A percentile compares a stretch with the other conserved stretches of the same genome.
Conservation (phyloP, 2,888 invertebrate genomes). For the Zele albiditarsus region DNA sequence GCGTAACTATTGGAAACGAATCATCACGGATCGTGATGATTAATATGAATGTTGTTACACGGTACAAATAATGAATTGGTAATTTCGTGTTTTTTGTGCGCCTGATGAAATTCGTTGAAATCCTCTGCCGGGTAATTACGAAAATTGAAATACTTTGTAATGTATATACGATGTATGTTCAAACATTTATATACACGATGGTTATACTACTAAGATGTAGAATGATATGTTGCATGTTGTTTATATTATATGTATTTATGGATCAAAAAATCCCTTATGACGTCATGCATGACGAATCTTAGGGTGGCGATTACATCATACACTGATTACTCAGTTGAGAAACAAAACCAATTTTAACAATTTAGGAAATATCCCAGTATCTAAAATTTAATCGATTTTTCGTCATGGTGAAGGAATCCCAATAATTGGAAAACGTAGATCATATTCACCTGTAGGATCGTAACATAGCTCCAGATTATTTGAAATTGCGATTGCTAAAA, state of each 20-base stretch:
- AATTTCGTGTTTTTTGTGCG: background rate
- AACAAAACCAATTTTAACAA: slow-evolving; percentile 36
- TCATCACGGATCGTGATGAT: background rate
- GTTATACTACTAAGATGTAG: slow-evolving; percentile 67
- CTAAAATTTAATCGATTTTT: slow-evolving; percentile 29
- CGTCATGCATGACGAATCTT: slow-evolving; percentile 68
- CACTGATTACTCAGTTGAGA: slow-evolving; percentile 31
- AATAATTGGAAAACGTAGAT: background rate
- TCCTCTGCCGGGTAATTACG: background rate
- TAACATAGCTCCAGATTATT: background rate
- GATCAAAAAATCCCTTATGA: slow-evolving; percentile 70
- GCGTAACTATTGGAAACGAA: background rate
- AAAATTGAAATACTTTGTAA: background rate
- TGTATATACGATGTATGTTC: slow-evolving; percentile 3
- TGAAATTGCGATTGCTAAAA: background rate
- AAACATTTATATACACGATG: slow-evolving; percentile 40
- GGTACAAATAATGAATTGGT: background rate
- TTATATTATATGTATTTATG: slow-evolving; percentile 72
- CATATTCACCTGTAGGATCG: too few species aligned
- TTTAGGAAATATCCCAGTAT: slow-evolving; percentile 28
- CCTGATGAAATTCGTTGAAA: background rate
- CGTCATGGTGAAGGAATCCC: slow-evolving; percentile 40
- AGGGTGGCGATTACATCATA: slow-evolving; percentile 56
- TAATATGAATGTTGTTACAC: background rate
- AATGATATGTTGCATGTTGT: slow-evolving; percentile 73